These are phyloP conservation scores for Oxyura jamaicensis DNA, from an alignment of 2,113 vertebrate genomes.

Conservation along the genomic window DNA sequence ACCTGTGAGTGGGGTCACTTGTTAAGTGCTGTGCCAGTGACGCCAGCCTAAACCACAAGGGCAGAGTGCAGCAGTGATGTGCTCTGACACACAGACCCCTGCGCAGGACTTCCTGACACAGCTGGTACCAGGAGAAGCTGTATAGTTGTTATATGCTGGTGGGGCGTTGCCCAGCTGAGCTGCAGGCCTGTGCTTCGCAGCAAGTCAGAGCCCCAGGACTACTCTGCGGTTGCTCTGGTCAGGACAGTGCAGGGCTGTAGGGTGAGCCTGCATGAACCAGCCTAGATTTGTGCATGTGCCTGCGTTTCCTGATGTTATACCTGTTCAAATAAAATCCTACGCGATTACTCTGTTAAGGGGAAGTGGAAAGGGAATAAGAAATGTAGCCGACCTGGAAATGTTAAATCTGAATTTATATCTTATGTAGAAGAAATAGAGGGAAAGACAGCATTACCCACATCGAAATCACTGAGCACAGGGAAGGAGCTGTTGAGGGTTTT, in stretches of 20 bases:
- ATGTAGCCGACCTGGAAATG: background rate
- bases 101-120: background rate
- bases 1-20: background rate
- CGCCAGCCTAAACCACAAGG: rapidly evolving
- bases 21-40: background rate
- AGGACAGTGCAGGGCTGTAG: background rate
- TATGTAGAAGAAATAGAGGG: background rate
- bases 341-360: background rate
- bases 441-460: background rate
- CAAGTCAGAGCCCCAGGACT: rapidly evolving
- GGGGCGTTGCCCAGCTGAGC: background rate
- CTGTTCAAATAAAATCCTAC: background rate
- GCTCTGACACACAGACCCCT: background rate
- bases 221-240: background rate
- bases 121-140: rapidly evolving
- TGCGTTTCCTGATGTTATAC: background rate
- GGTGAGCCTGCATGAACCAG: background rate
- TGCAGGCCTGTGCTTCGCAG: background rate
- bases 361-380: background rate
- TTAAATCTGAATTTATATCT: background rate
- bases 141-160: rapidly evolving
- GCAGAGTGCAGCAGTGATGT: background rate
- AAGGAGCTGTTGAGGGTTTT: background rate
- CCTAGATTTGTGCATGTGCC: background rate
- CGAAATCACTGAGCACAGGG: background rate